A percentile compares a stretch with the other conserved stretches of the same genome.
These are phyloP conservation scores for Octodonta nipae DNA, from an alignment of 2,888 invertebrate species.

Conservation along the genomic window DNA sequence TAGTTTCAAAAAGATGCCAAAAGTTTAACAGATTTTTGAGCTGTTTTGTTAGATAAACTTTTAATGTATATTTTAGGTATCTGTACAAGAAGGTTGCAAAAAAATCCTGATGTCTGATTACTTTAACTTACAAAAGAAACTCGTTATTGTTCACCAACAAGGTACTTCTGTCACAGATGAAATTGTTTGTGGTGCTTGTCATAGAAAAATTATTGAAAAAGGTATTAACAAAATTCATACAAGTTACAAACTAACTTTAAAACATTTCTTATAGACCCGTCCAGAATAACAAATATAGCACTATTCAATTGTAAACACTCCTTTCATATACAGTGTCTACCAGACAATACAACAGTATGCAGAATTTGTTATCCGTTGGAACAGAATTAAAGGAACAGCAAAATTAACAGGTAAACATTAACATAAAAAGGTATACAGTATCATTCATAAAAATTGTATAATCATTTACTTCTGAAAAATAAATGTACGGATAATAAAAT, in stretches of 20 bases:
- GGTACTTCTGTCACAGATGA: conserved; percentile 66
- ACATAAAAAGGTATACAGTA: too few species aligned
- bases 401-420: too few species aligned
- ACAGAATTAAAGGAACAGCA: too few species aligned
- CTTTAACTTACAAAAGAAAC: conserved; percentile 70
- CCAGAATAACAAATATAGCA: conserved; percentile 55
- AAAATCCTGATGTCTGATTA: conserved; percentile 83
- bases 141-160: conserved; percentile 62
- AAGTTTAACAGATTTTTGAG: background rate
- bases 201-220: conserved; percentile 59
- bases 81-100: conserved; percentile 80
- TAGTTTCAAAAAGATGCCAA: too few species aligned
- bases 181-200: conserved; percentile 66
- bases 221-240: conserved; percentile 32
- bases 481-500: too few species aligned
- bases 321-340: conserved; percentile 76
- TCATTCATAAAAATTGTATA: too few species aligned
- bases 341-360: conserved; percentile 34
- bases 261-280: conserved; percentile 42
- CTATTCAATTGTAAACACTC: conserved; percentile 82
- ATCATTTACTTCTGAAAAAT: too few species aligned
- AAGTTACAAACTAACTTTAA: too few species aligned
- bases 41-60: background rate
- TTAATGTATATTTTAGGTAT: conserved; percentile 41
- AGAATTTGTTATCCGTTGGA: conserved; percentile 34